Evolutionary conservation across 2,888 invertebrate species (phyloP).

Genomic region (Dusona sp.): DNA sequence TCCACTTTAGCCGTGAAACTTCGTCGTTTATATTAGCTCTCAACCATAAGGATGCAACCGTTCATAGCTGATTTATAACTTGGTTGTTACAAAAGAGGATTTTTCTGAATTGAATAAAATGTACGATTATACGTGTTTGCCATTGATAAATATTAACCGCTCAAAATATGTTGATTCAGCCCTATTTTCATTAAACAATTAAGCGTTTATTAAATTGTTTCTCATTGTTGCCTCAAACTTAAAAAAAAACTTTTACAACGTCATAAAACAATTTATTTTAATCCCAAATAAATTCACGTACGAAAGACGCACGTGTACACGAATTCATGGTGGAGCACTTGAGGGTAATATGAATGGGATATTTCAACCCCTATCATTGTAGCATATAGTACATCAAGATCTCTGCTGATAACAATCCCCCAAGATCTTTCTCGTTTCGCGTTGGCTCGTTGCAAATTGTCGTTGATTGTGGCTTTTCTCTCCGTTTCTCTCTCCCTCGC

Average conservation of each 20-base stretch:
- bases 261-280: conserved; percentile 41
- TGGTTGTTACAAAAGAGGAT: background rate
- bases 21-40: background rate
- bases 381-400: conserved; percentile 44
- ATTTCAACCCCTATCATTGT: conserved; percentile 52
- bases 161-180: background rate
- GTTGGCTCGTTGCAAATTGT: conserved; percentile 63
- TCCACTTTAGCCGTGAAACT: background rate
- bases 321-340: conserved; percentile 48
- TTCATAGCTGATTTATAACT: background rate
- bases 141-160: too few species aligned
- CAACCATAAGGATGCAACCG: background rate
- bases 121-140: too few species aligned
- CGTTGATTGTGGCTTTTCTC: conserved; percentile 61
- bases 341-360: conserved; percentile 44
- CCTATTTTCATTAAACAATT: background rate
- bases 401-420: conserved; percentile 53
- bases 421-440: conserved; percentile 59
- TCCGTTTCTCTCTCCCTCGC: conserved; percentile 2
- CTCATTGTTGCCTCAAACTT: background rate
- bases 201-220: background rate
- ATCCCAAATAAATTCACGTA: background rate
- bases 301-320: conserved; percentile 7
- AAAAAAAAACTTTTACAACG: background rate
- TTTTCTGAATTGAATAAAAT: too few species aligned